Conservation (phyloP, 2,888 invertebrate species). For the Caenorhabditis sp. region DNA sequence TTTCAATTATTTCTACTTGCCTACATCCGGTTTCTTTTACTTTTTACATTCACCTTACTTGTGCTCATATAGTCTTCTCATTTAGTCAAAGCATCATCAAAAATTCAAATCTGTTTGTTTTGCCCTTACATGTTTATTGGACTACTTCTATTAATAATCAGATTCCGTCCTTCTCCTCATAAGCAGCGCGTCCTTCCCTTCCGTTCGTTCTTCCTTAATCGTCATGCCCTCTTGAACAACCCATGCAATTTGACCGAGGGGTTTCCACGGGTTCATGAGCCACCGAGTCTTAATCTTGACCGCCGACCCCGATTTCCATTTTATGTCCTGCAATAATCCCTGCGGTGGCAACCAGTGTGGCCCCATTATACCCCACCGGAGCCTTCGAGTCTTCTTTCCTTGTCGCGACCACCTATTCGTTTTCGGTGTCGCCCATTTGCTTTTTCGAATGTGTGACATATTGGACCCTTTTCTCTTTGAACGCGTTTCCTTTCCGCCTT, state of each 20-base stretch:
- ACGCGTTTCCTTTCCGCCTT: conserved; percentile 15
- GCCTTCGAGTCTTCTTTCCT: conserved; percentile 5
- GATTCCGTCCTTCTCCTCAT: conserved; percentile 34
- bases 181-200: conserved; percentile 20
- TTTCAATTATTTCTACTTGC: conserved; percentile 21
- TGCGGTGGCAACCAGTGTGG: conserved; percentile 42
- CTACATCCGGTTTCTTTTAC: conserved; percentile 23
- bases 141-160: conserved; percentile 57
- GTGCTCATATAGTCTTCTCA: conserved; percentile 23
- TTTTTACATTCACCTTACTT: conserved; percentile 15
- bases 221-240: conserved; percentile 50
- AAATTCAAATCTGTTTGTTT: conserved; percentile 43
- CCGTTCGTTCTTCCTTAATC: conserved; percentile 12
- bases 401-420: conserved; percentile 26
- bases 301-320: conserved; percentile 23
- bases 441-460: conserved; percentile 20
- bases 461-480: conserved; percentile 31
- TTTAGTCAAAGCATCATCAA: conserved; percentile 49
- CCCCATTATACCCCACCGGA: conserved; percentile 31
- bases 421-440: conserved; percentile 5
- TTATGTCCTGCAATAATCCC: conserved; percentile 37
- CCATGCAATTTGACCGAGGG: conserved; percentile 26
- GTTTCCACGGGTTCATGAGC: conserved; percentile 47
- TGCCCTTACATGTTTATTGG: conserved; percentile 53
- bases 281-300: conserved; percentile 46